Base-by-base conservation (phyloP, 2,113 vertebrate species). In the Bungarus multicinctus region DNA sequence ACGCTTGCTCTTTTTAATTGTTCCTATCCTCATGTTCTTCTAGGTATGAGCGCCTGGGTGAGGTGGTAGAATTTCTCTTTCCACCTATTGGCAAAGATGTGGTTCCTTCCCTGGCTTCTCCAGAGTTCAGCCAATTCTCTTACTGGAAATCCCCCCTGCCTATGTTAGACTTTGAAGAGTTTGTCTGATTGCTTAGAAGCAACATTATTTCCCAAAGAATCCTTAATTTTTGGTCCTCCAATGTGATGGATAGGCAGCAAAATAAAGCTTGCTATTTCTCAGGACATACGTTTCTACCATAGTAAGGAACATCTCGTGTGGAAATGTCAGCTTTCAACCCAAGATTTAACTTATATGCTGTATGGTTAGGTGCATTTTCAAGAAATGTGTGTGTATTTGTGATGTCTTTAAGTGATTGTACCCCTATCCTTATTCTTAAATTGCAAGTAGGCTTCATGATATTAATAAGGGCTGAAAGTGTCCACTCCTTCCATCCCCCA, bases 21-120 rank as follows among this genome's bases (percentile, higher is more conserved):
- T 30, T 74, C 10, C 45, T 8, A 23, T 54, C 6, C 7, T 91
- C 81, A 12, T 14, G 47, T 89, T 39, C 43, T 92, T 91, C 0
- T 69, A 99, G 99, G 86, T 99, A 99, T 0, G 97, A 98, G 90
- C 97, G 97, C 90, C 98, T 99, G 50, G 94, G 97, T 0, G 99
- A 99, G 94, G 57, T 98, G 93, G 99, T 99, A 69, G 98, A 99
- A 88, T 98, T 99, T 52, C 96, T 99, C 95, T 99, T 99, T 96
- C 99, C 99, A 0, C 96, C 98, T 25, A 93, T 98, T 22, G 95
- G 90, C 1, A 96, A 95, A 1, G 96, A 96, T 8, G 93, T 93
- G 7, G 96, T 88, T 0, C 0, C 89, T 1, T 96, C 97, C 87
- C 97, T 99, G 89, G 91, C 96, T 91, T 97, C 96, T 52, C 98